Evolutionary conservation across 2,888 invertebrate genomes (phyloP), one percentile per base, ranked within the genome.

Genomic region (Cryptophagus acutangulus): DNA sequence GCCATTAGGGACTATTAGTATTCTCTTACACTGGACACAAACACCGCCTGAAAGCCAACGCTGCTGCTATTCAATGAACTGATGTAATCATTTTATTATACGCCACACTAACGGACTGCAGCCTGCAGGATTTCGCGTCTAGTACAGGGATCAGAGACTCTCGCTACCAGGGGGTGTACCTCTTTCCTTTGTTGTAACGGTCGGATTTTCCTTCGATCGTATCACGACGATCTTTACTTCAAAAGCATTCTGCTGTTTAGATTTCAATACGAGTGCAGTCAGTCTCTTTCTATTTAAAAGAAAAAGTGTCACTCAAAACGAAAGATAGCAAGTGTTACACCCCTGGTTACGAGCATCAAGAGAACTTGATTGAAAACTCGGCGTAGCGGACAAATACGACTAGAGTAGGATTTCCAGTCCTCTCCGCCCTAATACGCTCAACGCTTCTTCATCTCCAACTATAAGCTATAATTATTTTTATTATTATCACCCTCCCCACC

Each of bases 361-460:
- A 59, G 63, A 61, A 63, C 62, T 66, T 67, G 66, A 67, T 67
- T 67, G 65, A 66, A 66, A 67, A 66, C 63, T 57, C 65, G 62
- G 52, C 65, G 63, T 64, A 65, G 66, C 65, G 65, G 58, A 63
- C 61, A 61, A 65, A 65, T 65, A 61, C 62, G 62, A 61, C 61
- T 62, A 61, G 58, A 64, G 62, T 58, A 59, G 63, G 65, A 65
- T 65, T 64, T 63, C 59, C 57, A 59, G 55, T 58, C 55, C 57
- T 61, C 59, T 60, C 52, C 58, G 58, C 55, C 59, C 59, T 58
- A 59, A 61, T 61, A 61, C 58, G 51, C 52, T 57, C 52, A 54
- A 58, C 59, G 59, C 58, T 59, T 59, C 55, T 48, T 45, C 34
- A 41, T 46, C 42, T 50, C 47, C 41, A 45, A 40, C 48, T 31